A percentile compares a stretch with the other conserved stretches of the same genome.
Evolutionary conservation across 2,797 vertebrate species (phyloP).

Genomic region (Amblyopsis hoosieri): DNA sequence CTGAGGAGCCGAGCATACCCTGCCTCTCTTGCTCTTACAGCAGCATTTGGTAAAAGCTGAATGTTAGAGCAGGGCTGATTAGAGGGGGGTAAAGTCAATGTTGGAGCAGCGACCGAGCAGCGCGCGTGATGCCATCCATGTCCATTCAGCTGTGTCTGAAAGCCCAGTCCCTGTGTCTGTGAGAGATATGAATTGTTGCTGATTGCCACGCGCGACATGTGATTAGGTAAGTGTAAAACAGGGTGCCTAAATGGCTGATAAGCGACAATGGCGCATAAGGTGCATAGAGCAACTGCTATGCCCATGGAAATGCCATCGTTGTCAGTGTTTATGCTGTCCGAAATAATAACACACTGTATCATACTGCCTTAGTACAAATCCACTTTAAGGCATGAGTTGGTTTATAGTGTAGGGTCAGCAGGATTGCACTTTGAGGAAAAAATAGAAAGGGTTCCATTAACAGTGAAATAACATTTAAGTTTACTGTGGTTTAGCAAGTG

Average conservation of each 20-base stretch:
- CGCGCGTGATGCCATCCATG: slow-evolving; percentile 12
- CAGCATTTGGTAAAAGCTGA: slow-evolving; percentile 5
- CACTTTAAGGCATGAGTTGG: no score
- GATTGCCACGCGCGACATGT: slow-evolving; percentile 3
- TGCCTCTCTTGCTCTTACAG: background rate
- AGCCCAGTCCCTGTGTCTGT: background rate
- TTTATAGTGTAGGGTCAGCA: background rate
- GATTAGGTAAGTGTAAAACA: background rate
- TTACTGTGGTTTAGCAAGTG: slow-evolving; percentile 27
- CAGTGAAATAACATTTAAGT: slow-evolving; percentile 28
- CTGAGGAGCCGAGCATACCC: slow-evolving; percentile 17
- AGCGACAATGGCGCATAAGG: no score
- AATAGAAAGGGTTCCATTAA: background rate
- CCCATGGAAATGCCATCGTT: no score
- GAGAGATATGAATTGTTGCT: background rate
- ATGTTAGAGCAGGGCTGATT: slow-evolving; percentile 27
- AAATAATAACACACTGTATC: no score
- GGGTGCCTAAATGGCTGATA: background rate
- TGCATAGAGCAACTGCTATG: no score
- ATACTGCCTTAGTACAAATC: no score
- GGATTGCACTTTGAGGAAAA: slow-evolving; percentile 14
- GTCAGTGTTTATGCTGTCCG: no score
- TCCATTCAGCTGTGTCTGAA: slow-evolving; percentile 1
- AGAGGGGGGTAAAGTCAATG: slow-evolving; percentile 39
- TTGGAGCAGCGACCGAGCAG: slow-evolving; percentile 21